Evolutionary conservation across 2,888 invertebrate species (phyloP).

Genomic region (Lottia scabra): DNA sequence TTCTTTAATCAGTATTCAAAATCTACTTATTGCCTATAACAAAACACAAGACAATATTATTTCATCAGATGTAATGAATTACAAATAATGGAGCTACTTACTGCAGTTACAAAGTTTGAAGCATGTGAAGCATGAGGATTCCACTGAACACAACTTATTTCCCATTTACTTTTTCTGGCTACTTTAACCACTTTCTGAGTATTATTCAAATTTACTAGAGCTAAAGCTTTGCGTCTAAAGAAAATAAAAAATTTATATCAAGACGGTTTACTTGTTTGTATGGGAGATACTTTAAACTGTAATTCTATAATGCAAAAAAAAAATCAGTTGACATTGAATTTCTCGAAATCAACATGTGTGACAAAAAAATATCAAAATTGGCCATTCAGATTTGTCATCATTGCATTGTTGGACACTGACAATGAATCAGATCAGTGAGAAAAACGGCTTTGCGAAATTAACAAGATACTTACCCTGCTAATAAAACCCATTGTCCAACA

Average conservation of each 20-base stretch:
- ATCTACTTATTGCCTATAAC: too few relatives aligned
- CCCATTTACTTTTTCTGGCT: conserved; percentile 87
- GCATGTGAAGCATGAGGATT: conserved; percentile 84
- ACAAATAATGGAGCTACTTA: conserved; percentile 70
- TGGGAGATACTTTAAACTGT: too few relatives aligned
- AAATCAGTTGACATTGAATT: too few relatives aligned
- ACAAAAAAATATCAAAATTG: too few relatives aligned
- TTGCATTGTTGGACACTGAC: too few relatives aligned
- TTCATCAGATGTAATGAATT: background rate
- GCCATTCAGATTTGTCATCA: too few relatives aligned
- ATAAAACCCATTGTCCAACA: conserved; percentile 84
- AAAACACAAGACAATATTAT: too few relatives aligned
- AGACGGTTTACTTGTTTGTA: too few relatives aligned
- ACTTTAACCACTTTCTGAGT: conserved; percentile 72
- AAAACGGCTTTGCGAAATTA: background rate
- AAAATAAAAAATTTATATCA: background rate
- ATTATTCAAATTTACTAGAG: conserved; percentile 82
- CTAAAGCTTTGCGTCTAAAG: conserved; percentile 79
- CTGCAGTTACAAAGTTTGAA: conserved; percentile 85
- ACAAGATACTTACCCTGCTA: conserved; percentile 79
- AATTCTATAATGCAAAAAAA: too few relatives aligned
- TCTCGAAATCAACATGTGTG: too few relatives aligned
- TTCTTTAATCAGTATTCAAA: too few relatives aligned
- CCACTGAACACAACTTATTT: conserved; percentile 93
- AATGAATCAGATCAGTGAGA: too few relatives aligned